These are phyloP conservation scores for Grammomys surdaster DNA, from an alignment of 2,113 vertebrate genomes.

Conservation along the genomic window DNA sequence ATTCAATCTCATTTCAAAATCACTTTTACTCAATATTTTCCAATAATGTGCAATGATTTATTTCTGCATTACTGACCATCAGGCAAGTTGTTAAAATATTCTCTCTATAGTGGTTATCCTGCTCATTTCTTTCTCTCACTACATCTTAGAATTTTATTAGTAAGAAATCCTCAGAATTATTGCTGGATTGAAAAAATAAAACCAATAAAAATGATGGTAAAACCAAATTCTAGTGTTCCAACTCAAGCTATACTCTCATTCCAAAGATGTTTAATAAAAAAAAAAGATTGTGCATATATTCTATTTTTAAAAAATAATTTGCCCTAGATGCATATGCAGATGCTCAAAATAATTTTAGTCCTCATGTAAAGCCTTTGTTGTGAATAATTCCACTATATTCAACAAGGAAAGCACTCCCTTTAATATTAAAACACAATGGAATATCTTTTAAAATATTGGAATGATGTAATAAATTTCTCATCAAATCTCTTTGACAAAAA, in stretches of 20 bases:
- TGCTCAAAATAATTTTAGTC: neutral
- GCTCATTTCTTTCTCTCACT: neutral
- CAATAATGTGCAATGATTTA: neutral
- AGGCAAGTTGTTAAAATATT: neutral
- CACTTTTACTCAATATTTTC: neutral
- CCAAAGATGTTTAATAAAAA: neutral
- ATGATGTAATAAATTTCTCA: constrained; percentile 4
- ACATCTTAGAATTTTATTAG: neutral
- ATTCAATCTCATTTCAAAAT: neutral
- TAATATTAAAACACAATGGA: neutral
- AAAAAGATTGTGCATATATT: neutral
- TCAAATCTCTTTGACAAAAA: neutral
- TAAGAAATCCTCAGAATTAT: neutral
- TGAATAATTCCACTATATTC: neutral
- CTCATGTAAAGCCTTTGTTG: neutral
- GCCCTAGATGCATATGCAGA: neutral
- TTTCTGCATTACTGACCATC: neutral
- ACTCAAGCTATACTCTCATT: neutral
- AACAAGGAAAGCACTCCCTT: neutral
- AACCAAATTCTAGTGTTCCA: neutral
- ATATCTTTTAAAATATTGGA: neutral
- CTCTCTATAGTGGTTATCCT: neutral
- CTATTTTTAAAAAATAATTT: constrained; percentile 22
- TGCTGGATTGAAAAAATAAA: neutral
- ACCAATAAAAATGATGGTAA: neutral